phyloP scores from a whole-genome alignment of 2,113 vertebrate species.

The Channa maculata region DNA sequence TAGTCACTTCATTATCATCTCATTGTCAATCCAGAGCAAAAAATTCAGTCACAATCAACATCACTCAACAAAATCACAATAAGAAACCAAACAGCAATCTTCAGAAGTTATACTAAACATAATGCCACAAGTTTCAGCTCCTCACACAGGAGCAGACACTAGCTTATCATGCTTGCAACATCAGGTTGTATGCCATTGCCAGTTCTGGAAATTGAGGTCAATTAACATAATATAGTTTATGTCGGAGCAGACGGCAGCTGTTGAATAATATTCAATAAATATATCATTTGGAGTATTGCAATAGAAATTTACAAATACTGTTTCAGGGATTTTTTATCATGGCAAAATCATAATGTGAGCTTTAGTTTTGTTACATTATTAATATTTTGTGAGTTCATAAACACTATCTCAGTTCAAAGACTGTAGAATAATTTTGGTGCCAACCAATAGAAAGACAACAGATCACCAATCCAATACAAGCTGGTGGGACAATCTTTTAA shows the following conservation, averaged over 20 bases:
- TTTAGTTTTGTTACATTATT: no score
- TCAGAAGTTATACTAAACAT: slow-evolving; percentile 24
- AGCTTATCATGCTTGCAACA: slow-evolving; percentile 37
- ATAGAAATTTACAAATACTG: no score
- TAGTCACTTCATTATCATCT: slow-evolving; percentile 57
- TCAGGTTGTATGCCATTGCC: background rate
- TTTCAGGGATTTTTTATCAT: no score
- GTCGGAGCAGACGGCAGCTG: slow-evolving; percentile 13
- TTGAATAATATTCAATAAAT: slow-evolving; percentile 4
- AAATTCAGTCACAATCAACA: slow-evolving; percentile 30
- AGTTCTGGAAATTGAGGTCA: slow-evolving; percentile 7
- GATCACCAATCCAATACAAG: no score
- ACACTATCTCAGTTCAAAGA: no score
- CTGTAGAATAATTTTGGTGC: no score
- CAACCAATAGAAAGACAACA: no score
- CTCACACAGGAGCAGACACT: slow-evolving; percentile 16
- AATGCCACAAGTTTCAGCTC: slow-evolving; percentile 20
- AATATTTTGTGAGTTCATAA: no score
- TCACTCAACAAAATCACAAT: slow-evolving; percentile 42
- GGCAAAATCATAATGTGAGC: no score
- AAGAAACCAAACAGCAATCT: slow-evolving; percentile 11
- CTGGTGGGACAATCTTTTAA: no score
- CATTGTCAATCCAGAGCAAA: slow-evolving; percentile 55
- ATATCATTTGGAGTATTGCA: no score
- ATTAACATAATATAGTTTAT: slow-evolving; percentile 8